Percentiles rank a stretch among this genome's conserved stretches.
These are phyloP conservation scores for Ostrea denselamellosa DNA, from an alignment of 1,140 invertebrate genomes.

Conservation along the genomic window DNA sequence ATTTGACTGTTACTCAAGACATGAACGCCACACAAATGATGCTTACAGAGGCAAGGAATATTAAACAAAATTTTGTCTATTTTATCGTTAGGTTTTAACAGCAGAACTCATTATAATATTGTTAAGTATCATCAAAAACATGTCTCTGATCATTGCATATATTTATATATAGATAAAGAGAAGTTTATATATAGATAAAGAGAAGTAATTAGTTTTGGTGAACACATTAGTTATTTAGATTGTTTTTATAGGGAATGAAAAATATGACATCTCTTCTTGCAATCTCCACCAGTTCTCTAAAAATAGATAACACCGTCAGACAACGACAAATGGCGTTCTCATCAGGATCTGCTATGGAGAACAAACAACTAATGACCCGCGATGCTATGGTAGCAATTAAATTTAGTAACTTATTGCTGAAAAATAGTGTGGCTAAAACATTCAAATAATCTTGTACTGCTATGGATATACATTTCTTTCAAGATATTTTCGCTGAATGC, in stretches of 20 bases:
- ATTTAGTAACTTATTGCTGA: not conserved
- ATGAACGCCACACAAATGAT: not conserved
- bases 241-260: not conserved
- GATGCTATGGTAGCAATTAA: not conserved
- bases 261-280: not conserved
- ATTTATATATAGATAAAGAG: no score
- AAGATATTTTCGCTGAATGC: not conserved
- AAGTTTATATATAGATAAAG: no score
- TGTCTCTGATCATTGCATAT: no score
- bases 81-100: no score
- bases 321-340: conserved; percentile 7
- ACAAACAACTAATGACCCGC: conserved; percentile 14
- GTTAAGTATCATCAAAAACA: no score
- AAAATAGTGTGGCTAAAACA: not conserved
- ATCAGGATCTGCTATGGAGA: conserved; percentile 9
- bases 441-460: not conserved
- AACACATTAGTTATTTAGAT: no score
- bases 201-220: no score
- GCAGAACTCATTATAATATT: no score
- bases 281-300: not conserved
- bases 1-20: not conserved
- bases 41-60: not conserved
- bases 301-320: conserved; percentile 1
- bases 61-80: not conserved
- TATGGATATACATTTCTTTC: not conserved